phyloP scores from a whole-genome alignment of 2,113 vertebrate species.

The Dascyllus trimaculatus region DNA sequence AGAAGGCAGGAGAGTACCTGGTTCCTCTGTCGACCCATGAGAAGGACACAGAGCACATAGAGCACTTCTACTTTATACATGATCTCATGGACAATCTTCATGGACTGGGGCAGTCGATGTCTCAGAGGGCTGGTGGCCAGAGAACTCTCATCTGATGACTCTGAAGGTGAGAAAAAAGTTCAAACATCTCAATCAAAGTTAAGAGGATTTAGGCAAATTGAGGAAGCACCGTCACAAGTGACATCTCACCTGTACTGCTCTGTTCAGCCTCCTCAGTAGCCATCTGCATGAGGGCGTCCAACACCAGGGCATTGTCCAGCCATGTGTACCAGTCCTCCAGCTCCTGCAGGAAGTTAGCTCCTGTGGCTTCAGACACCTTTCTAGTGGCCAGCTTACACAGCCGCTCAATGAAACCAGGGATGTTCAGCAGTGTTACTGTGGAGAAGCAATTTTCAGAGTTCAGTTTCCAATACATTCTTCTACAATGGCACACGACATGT shows the following conservation, averaged over 20 bases:
- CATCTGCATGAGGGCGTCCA: slow-evolving; percentile 98
- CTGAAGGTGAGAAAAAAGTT: slow-evolving; percentile 73
- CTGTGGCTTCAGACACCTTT: slow-evolving; percentile 95
- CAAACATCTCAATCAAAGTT: not conserved
- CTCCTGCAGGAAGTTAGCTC: slow-evolving; percentile 95
- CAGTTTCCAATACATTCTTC: not conserved
- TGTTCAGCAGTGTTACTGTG: slow-evolving; percentile 94
- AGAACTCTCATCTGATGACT: slow-evolving; percentile 93
- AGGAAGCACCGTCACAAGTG: not conserved
- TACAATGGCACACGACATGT: not conserved
- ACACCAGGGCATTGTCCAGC: slow-evolving; percentile 95
- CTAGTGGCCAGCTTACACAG: slow-evolving; percentile 96
- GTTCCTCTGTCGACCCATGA: slow-evolving; percentile 98
- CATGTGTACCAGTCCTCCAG: slow-evolving; percentile 98
- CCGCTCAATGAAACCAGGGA: slow-evolving; percentile 96
- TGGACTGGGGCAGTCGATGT: slow-evolving; percentile 95
- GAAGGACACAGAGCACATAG: slow-evolving; percentile 96
- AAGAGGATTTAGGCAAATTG: not conserved
- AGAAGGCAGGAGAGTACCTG: slow-evolving; percentile 85
- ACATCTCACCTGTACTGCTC: slow-evolving; percentile 90
- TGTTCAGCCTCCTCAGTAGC: slow-evolving; percentile 96
- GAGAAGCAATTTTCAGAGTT: not conserved
- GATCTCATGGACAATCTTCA: slow-evolving; percentile 99
- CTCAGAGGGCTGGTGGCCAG: slow-evolving; percentile 91
- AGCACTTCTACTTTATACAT: slow-evolving; percentile 99